Percentiles rank a stretch among this genome's conserved stretches.
Conservation (phyloP, 2,797 vertebrate genomes). For the Rachycentron canadum region DNA sequence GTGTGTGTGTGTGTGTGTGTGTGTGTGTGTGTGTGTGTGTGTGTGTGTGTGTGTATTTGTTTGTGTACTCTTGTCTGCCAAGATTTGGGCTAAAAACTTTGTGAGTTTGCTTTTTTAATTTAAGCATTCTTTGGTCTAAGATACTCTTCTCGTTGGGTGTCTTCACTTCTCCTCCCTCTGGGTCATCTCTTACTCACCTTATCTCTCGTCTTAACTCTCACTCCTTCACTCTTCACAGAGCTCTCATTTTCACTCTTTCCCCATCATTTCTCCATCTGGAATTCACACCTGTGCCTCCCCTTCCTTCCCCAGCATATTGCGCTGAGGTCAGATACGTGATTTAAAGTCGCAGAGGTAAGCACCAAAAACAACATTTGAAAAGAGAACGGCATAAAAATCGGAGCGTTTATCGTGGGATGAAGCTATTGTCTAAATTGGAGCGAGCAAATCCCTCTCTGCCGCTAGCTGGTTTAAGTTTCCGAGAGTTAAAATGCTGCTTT, state of each 20-base stretch:
- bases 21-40: slow-evolving; percentile 24
- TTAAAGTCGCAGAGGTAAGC: slow-evolving; percentile 3
- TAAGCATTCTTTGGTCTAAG: slow-evolving; percentile 27
- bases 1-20: slow-evolving; percentile 31
- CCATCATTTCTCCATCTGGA: slow-evolving; percentile 47
- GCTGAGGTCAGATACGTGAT: slow-evolving; percentile 34
- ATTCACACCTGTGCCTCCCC: slow-evolving; percentile 60
- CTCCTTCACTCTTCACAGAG: background rate
- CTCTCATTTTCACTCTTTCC: slow-evolving; percentile 10
- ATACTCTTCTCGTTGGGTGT: background rate
- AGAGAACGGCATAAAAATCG: background rate
- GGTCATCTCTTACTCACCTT: background rate
- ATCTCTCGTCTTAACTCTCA: background rate
- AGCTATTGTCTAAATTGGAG: slow-evolving; percentile 33
- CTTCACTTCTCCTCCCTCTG: background rate
- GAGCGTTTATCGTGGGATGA: slow-evolving; percentile 23
- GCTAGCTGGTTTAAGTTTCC: slow-evolving; percentile 9
- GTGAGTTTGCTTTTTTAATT: slow-evolving; percentile 54
- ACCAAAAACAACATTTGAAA: slow-evolving; percentile 7
- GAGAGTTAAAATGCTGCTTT: slow-evolving; percentile 30
- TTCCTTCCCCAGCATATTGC: slow-evolving; percentile 25
- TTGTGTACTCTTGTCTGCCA: slow-evolving; percentile 47
- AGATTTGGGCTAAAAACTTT: slow-evolving; percentile 45
- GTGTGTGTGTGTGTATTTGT: slow-evolving; percentile 15
- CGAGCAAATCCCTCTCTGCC: background rate